A percentile compares a stretch with the other conserved stretches of the same genome.
Conservation (phyloP, 2,797 vertebrate species). For the Cuculus canorus region DNA sequence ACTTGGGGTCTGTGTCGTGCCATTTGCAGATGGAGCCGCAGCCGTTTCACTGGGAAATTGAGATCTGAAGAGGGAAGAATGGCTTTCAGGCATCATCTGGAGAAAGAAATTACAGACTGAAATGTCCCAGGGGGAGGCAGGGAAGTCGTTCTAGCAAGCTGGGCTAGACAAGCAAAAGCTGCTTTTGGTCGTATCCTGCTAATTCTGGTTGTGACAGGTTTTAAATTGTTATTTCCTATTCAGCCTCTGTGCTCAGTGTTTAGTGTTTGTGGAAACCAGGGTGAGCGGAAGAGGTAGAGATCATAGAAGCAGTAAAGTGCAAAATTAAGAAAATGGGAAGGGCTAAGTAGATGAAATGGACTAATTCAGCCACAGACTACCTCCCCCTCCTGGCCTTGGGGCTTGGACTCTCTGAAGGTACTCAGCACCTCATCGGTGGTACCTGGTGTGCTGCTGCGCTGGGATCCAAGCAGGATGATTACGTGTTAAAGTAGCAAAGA, state of each 20-base stretch:
- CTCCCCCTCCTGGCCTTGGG: rapidly evolving
- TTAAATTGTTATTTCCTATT: neutral
- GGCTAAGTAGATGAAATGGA: neutral
- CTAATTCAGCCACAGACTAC: neutral
- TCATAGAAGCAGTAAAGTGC: neutral
- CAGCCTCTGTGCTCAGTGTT: neutral
- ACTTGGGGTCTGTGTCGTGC: constrained; percentile 25
- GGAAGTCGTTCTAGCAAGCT: neutral
- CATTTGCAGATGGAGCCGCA: neutral
- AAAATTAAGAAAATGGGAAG: neutral
- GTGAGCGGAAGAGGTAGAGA: neutral
- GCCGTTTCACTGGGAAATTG: neutral
- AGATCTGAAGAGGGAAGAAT: constrained; percentile 17
- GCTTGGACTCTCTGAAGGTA: neutral
- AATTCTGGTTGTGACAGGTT: neutral
- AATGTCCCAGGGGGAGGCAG: neutral
- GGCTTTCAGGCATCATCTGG: constrained; percentile 31
- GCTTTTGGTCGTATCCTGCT: neutral
- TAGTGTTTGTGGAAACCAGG: neutral
- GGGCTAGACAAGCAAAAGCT: neutral
- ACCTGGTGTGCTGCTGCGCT: neutral
- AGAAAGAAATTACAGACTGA: constrained; percentile 4
- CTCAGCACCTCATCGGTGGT: rapidly evolving
- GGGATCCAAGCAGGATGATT: neutral
- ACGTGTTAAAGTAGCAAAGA: neutral